A percentile compares a stretch with the other conserved stretches of the same genome.
Evolutionary conservation across 2,888 invertebrate species (phyloP).

Genomic region (Limulus polyphemus): DNA sequence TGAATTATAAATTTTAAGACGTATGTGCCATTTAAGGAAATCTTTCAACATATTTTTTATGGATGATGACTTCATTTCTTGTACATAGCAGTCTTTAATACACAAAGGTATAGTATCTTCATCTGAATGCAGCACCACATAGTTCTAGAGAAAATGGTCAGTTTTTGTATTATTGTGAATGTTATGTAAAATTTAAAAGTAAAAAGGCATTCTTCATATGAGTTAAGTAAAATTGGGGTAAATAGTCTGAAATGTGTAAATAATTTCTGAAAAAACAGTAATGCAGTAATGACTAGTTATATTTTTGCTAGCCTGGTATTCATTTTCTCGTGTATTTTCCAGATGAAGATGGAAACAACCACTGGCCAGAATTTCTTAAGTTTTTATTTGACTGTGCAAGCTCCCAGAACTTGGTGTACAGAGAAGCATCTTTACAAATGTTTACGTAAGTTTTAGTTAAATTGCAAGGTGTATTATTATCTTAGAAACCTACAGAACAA

Average conservation of each 20-base stretch:
- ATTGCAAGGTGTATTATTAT: not conserved
- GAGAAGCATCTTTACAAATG: conserved; percentile 86
- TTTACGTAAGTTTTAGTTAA: conserved; percentile 57
- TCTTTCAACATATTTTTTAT: not conserved
- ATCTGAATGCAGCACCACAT: not conserved
- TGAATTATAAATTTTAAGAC: not conserved
- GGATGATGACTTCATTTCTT: not conserved
- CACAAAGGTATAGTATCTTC: too few species aligned
- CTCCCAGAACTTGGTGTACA: conserved; percentile 64
- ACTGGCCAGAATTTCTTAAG: conserved; percentile 86
- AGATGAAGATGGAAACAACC: conserved; percentile 53
- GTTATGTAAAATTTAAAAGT: too few species aligned
- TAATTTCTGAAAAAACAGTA: too few species aligned
- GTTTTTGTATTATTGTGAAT: too few species aligned
- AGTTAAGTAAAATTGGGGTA: too few species aligned
- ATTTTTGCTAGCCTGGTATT: not conserved
- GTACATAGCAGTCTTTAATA: not conserved
- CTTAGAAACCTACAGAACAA: not conserved
- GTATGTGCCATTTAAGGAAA: not conserved
- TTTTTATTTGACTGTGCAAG: conserved; percentile 91
- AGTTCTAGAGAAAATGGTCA: too few species aligned
- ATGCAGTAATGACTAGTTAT: not conserved
- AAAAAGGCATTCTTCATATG: too few species aligned
- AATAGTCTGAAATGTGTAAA: too few species aligned
- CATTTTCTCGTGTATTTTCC: conserved; percentile 1